These are phyloP conservation scores for Falco cherrug DNA, from an alignment of 2,797 vertebrate genomes.

Conservation along the genomic window DNA sequence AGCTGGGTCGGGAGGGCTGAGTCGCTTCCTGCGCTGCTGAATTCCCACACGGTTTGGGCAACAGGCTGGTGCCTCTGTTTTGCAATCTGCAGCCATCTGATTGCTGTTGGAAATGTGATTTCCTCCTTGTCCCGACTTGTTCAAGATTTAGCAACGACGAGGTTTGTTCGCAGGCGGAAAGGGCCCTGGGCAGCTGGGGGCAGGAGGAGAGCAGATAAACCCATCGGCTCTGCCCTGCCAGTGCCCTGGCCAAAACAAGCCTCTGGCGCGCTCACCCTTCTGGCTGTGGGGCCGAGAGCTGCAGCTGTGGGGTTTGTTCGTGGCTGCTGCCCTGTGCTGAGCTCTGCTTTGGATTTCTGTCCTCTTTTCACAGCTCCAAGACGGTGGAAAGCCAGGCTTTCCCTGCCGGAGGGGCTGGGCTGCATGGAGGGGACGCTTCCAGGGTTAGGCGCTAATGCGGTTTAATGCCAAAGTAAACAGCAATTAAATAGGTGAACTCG, in stretches of 20 bases:
- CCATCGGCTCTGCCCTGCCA: fast-evolving
- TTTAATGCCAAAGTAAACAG: background rate
- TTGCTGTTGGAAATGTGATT: background rate
- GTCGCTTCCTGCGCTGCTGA: background rate
- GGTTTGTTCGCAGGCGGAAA: background rate
- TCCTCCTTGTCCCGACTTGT: background rate
- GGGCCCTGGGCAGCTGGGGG: background rate
- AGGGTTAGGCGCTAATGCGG: background rate
- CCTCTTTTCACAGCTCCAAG: fast-evolving
- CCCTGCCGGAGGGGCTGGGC: background rate
- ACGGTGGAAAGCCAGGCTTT: background rate
- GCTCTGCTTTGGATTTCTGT: background rate
- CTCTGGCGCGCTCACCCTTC: fast-evolving
- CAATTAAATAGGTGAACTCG: background rate
- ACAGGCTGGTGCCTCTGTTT: background rate
- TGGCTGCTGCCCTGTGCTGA: background rate
- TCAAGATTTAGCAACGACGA: background rate
- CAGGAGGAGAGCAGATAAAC: background rate
- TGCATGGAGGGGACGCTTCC: fast-evolving
- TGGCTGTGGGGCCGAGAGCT: background rate
- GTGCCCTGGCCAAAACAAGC: background rate
- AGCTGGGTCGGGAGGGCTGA: background rate
- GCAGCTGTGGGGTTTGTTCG: background rate
- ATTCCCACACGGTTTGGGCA: background rate
- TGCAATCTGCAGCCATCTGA: background rate